phyloP scores from a whole-genome alignment of 2,888 invertebrate species.

The Atrina japonica region DNA sequence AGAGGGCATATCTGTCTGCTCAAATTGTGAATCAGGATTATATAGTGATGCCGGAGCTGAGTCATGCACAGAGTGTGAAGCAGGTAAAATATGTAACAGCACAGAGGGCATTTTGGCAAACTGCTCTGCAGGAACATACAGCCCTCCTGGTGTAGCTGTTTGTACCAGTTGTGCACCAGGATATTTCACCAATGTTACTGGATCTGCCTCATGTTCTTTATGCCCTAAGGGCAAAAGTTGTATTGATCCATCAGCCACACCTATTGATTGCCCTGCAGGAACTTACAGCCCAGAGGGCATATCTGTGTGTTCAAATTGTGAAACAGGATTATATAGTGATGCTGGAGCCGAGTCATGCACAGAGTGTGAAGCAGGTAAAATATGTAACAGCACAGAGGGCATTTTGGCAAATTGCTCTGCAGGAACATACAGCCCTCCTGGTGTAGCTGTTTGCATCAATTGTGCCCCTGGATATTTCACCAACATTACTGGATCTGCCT shows the following conservation, averaged over 20 bases:
- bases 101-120: slow-evolving; percentile 48
- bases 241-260: slow-evolving; percentile 49
- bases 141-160: slow-evolving; percentile 46
- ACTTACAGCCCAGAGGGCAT: slow-evolving; percentile 74
- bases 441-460: slow-evolving; percentile 66
- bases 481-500: slow-evolving; percentile 29
- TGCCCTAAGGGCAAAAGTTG: slow-evolving; percentile 64
- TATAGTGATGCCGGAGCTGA: slow-evolving; percentile 70
- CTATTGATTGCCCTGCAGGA: slow-evolving; percentile 64
- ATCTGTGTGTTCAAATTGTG: slow-evolving; percentile 72
- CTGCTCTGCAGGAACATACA: slow-evolving; percentile 59
- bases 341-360: slow-evolving; percentile 68
- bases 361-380: slow-evolving; percentile 64
- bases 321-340: slow-evolving; percentile 76
- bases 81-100: slow-evolving; percentile 76
- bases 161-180: slow-evolving; percentile 48
- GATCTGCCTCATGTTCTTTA: slow-evolving; percentile 40
- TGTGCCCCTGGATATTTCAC: slow-evolving; percentile 68
- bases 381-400: slow-evolving; percentile 53
- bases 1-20: slow-evolving; percentile 65
- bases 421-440: slow-evolving; percentile 77
- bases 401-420: slow-evolving; percentile 69
- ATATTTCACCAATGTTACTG: slow-evolving; percentile 55
- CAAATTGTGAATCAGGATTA: slow-evolving; percentile 64
- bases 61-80: slow-evolving; percentile 72